Conservation (phyloP, 30 jellyfish, hydroid and myxozoan species). For the Clytia hemisphaerica region DNA sequence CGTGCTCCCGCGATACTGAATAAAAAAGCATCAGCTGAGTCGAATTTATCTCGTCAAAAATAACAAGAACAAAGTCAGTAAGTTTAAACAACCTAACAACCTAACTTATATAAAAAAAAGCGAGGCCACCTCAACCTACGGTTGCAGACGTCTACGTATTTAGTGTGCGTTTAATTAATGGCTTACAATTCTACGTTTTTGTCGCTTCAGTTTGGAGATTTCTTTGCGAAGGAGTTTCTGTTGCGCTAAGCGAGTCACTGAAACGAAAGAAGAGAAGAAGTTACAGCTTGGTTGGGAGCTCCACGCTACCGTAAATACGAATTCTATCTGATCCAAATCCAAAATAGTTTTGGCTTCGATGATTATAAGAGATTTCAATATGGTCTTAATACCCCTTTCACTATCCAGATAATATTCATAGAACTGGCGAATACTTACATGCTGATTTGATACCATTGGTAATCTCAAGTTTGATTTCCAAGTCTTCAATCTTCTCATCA, state of each 20-base stretch:
- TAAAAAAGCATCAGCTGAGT: no score
- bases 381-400: background rate
- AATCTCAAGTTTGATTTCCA: constrained; percentile 63
- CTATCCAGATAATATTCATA: no score
- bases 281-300: background rate
- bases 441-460: constrained; percentile 70
- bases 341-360: background rate
- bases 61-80: no score
- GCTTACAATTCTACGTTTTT: constrained; percentile 57
- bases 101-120: no score
- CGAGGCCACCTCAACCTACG: no score
- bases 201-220: constrained; percentile 53
- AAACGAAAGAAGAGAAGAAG: background rate
- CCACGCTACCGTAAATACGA: background rate
- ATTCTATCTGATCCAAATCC: background rate
- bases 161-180: no score
- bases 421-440: constrained; percentile 28
- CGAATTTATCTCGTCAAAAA: no score
- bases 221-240: constrained; percentile 81
- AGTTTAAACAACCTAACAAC: no score
- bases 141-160: no score
- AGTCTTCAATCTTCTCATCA: constrained; percentile 80
- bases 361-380: background rate
- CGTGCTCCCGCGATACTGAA: no score
- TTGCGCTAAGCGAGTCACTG: constrained; percentile 68